Percentiles rank a stretch among this genome's conserved stretches.
Conservation (phyloP, 2,113 vertebrate species). For the Oryzias melastigma region DNA sequence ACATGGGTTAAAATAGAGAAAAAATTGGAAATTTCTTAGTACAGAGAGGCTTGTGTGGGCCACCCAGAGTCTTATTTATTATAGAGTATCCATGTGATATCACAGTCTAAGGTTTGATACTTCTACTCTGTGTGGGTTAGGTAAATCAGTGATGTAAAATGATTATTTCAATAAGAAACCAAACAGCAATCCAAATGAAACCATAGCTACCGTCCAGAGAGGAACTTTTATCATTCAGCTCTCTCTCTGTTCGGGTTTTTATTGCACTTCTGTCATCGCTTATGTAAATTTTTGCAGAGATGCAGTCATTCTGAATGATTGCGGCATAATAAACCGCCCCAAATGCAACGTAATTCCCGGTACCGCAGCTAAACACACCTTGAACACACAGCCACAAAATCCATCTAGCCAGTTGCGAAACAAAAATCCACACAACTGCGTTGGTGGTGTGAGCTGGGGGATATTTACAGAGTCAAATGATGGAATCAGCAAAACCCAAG, state of each 20-base stretch:
- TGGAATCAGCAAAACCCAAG: background rate
- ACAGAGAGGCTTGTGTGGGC: background rate
- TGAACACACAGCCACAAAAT: slow-evolving; percentile 4
- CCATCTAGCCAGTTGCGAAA: background rate
- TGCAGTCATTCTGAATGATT: slow-evolving; percentile 22
- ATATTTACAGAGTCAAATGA: slow-evolving; percentile 6
- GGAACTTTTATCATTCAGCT: slow-evolving; percentile 28
- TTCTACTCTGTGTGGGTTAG: slow-evolving; percentile 5
- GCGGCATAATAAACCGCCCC: slow-evolving; percentile 24
- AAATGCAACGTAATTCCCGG: slow-evolving; percentile 40
- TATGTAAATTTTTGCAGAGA: slow-evolving; percentile 12
- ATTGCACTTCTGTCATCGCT: slow-evolving; percentile 30
- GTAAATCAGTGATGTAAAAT: slow-evolving; percentile 22
- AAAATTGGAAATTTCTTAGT: too few relatives aligned
- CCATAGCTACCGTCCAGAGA: slow-evolving; percentile 25
- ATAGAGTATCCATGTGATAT: slow-evolving; percentile 30
- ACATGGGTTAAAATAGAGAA: slow-evolving; percentile 4
- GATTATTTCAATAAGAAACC: background rate
- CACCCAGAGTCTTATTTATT: slow-evolving; percentile 26
- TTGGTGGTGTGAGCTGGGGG: background rate
- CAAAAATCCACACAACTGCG: slow-evolving; percentile 1
- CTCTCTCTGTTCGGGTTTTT: slow-evolving; percentile 24
- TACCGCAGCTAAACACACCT: slow-evolving; percentile 9
- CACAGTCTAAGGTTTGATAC: slow-evolving; percentile 19
- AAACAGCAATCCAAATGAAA: slow-evolving; percentile 38